Conservation (phyloP, 2,888 invertebrate genomes). For the Drosophila pegasa region DNA sequence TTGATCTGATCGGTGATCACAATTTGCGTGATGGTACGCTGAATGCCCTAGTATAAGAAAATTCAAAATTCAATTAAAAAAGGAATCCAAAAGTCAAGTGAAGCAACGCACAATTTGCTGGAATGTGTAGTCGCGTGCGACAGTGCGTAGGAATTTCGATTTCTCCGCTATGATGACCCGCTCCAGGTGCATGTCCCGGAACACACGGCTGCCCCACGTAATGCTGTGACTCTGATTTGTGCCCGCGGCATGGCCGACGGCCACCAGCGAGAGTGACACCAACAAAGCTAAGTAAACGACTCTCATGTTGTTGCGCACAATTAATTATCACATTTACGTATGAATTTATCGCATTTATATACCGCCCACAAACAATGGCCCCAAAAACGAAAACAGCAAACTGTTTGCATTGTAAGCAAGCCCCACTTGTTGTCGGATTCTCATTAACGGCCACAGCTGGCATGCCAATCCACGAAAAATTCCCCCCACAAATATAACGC, state of each 20-base stretch:
- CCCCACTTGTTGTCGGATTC: conserved; percentile 18
- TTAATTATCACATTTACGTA: conserved; percentile 15
- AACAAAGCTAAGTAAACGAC: conserved; percentile 29
- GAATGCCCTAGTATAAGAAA: conserved; percentile 7
- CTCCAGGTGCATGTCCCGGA: conserved; percentile 56
- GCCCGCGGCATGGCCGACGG: conserved; percentile 15
- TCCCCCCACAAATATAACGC: conserved; percentile 1
- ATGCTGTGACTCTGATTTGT: conserved; percentile 60
- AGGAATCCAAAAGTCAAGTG: not conserved
- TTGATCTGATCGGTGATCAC: conserved; percentile 83
- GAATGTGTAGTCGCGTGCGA: conserved; percentile 57
- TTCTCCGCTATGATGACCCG: conserved; percentile 61
- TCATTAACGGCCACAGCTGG: conserved; percentile 18
- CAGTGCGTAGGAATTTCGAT: conserved; percentile 59
- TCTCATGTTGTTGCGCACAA: conserved; percentile 51
- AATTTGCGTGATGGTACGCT: conserved; percentile 81
- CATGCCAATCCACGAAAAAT: conserved; percentile 2
- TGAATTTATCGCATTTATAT: conserved; percentile 32
- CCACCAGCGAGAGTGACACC: conserved; percentile 25
- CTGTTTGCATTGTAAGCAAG: conserved; percentile 7
- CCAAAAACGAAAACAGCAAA: not conserved
- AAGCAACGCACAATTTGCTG: conserved; percentile 44
- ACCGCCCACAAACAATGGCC: conserved; percentile 23
- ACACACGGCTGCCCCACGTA: conserved; percentile 63
- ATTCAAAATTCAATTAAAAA: not conserved